A percentile compares a stretch with the other conserved stretches of the same genome.
phyloP scores from a whole-genome alignment of 2,797 vertebrate genomes.

The Lacerta bilineata region DNA sequence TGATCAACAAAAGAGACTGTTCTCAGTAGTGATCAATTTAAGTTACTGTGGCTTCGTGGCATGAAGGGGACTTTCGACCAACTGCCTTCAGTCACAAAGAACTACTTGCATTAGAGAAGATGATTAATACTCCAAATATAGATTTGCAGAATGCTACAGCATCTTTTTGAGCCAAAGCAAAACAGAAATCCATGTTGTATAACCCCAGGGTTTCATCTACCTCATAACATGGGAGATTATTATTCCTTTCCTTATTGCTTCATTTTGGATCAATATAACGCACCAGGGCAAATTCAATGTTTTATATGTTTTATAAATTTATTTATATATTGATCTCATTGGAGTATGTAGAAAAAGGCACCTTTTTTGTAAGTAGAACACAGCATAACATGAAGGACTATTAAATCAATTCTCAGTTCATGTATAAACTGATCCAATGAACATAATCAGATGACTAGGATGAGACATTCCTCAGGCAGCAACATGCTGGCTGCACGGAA shows the following conservation, averaged over 20 bases:
- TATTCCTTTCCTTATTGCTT: constrained; percentile 57
- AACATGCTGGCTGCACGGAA: background rate
- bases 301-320: constrained; percentile 45
- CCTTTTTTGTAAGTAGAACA: constrained; percentile 3
- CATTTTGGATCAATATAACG: constrained; percentile 55
- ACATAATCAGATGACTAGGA: background rate
- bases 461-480: background rate
- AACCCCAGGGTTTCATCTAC: constrained; percentile 67
- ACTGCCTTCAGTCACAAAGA: constrained; percentile 45
- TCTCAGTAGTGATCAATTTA: background rate
- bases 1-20: constrained; percentile 35
- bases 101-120: constrained; percentile 44
- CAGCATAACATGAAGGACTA: constrained; percentile 7
- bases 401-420: constrained; percentile 32
- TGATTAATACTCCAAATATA: constrained; percentile 62
- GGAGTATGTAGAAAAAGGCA: constrained; percentile 19
- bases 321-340: constrained; percentile 28
- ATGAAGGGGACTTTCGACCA: constrained; percentile 40
- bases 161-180: constrained; percentile 57
- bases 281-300: constrained; percentile 30
- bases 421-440: constrained; percentile 19
- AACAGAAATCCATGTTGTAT: constrained; percentile 63
- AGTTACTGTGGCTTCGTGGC: constrained; percentile 16
- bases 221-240: constrained; percentile 52
- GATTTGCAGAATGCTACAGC: constrained; percentile 58